Evolutionary conservation across 2,888 invertebrate species (phyloP).

Genomic region (Brachypterus glaber): DNA sequence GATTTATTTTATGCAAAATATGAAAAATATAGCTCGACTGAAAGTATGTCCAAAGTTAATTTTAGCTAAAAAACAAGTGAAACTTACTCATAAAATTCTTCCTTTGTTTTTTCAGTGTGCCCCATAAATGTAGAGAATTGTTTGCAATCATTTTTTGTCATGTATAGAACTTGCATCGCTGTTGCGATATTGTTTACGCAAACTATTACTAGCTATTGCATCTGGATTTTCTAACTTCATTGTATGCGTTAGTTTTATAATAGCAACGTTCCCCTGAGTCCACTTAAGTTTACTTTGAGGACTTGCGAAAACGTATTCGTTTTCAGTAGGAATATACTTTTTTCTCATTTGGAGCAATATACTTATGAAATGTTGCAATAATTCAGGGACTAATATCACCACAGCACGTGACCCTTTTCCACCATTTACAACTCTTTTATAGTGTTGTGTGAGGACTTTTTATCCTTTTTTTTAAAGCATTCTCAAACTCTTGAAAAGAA

Average conservation of each 20-base stretch:
- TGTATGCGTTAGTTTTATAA: conserved; percentile 20
- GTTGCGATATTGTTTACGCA: conserved; percentile 27
- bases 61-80: background rate
- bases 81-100: conserved; percentile 18
- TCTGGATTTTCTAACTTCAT: conserved; percentile 19
- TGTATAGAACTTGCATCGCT: conserved; percentile 22
- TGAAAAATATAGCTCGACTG: too few species aligned
- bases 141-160: conserved; percentile 18
- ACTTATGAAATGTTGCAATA: conserved; percentile 21
- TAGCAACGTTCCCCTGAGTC: conserved; percentile 26
- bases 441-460: conserved; percentile 21
- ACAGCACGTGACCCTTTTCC: conserved; percentile 27
- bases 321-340: conserved; percentile 23
- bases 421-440: conserved; percentile 25
- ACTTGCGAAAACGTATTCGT: conserved; percentile 26
- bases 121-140: conserved; percentile 21
- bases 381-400: conserved; percentile 24
- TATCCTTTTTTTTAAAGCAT: conserved; percentile 19
- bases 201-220: conserved; percentile 23
- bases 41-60: too few species aligned
- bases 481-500: conserved; percentile 22
- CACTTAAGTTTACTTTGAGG: conserved; percentile 23
- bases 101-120: conserved; percentile 21
- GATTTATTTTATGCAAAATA: too few species aligned
- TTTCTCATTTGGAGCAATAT: conserved; percentile 20